These are phyloP conservation scores for Akabosia matsudoensis DNA, from an alignment of 1,140 invertebrate genomes.

Conservation along the genomic window DNA sequence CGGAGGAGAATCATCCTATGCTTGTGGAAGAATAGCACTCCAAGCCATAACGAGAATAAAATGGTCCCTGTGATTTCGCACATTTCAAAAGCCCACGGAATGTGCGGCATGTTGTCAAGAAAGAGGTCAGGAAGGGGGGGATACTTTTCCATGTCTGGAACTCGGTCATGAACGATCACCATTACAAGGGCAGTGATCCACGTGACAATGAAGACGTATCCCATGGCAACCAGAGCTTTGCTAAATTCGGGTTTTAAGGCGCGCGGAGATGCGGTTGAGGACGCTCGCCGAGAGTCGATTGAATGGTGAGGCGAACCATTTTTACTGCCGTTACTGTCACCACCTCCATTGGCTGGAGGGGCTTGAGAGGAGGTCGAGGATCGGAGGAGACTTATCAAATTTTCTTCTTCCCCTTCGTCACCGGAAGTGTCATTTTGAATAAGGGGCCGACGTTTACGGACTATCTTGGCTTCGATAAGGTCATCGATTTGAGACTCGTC, in stretches of 20 bases:
- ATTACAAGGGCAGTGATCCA: constrained; percentile 97
- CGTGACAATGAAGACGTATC: constrained; percentile 89
- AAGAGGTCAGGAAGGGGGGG: constrained; percentile 98
- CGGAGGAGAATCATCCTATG: constrained; percentile 93
- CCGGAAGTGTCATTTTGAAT: background rate
- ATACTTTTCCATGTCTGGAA: constrained; percentile 98
- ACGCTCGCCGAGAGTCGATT: constrained; percentile 46
- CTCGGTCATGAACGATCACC: constrained; percentile 97
- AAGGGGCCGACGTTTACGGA: background rate
- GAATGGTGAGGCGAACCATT: background rate
- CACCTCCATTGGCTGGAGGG: background rate
- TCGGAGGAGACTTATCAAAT: background rate
- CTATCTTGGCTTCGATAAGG: background rate
- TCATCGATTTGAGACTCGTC: constrained; percentile 5
- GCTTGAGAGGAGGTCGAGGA: background rate
- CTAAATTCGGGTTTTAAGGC: constrained; percentile 48
- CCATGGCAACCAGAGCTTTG: constrained; percentile 77
- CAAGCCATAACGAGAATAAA: constrained; percentile 62
- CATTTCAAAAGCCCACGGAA: constrained; percentile 98
- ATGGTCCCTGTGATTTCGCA: constrained; percentile 55
- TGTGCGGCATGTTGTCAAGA: constrained; percentile 95
- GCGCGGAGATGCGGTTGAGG: constrained; percentile 40
- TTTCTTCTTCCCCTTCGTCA: background rate
- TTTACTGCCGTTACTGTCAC: background rate
- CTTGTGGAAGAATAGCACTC: constrained; percentile 90